Evolutionary conservation across 2,113 vertebrate species (phyloP).

Genomic region (Ardeotis arabs): DNA sequence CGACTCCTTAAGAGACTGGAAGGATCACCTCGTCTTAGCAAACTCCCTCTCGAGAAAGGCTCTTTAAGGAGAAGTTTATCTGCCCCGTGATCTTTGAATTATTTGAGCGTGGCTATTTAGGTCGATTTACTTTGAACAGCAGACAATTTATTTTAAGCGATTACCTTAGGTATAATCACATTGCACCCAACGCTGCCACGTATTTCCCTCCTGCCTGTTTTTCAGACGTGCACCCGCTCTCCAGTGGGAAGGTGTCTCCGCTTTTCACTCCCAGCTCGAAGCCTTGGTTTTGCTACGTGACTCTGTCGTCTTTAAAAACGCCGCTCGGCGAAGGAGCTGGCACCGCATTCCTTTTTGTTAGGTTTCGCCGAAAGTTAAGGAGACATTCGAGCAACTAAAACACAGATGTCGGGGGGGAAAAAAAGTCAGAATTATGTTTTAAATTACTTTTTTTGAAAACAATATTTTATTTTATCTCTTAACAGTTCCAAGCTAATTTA

Average conservation of each 20-base stretch:
- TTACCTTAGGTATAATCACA: conserved; percentile 51
- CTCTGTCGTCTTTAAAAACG: neutral
- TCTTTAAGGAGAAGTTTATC: conserved; percentile 61
- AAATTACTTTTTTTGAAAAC: neutral
- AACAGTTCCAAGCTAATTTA: neutral
- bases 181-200: neutral
- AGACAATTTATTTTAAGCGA: conserved; percentile 60
- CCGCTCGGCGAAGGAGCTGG: conserved; percentile 1
- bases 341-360: neutral
- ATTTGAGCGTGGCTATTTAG: conserved; percentile 56
- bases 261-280: neutral
- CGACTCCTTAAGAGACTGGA: conserved; percentile 50
- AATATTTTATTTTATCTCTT: neutral
- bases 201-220: conserved; percentile 13
- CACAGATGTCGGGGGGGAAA: fast-evolving
- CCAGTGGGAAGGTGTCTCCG: conserved; percentile 13
- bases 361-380: conserved; percentile 28
- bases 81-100: conserved; percentile 56
- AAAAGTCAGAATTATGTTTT: neutral
- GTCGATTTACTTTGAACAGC: conserved; percentile 64
- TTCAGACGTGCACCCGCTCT: neutral
- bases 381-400: neutral
- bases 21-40: conserved; percentile 46
- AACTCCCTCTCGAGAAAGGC: conserved; percentile 38
- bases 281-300: neutral